Percentiles rank a stretch among this genome's conserved stretches.
Evolutionary conservation across 2,888 invertebrate genomes (phyloP).

Genomic region (Asteroscopus sphinx): DNA sequence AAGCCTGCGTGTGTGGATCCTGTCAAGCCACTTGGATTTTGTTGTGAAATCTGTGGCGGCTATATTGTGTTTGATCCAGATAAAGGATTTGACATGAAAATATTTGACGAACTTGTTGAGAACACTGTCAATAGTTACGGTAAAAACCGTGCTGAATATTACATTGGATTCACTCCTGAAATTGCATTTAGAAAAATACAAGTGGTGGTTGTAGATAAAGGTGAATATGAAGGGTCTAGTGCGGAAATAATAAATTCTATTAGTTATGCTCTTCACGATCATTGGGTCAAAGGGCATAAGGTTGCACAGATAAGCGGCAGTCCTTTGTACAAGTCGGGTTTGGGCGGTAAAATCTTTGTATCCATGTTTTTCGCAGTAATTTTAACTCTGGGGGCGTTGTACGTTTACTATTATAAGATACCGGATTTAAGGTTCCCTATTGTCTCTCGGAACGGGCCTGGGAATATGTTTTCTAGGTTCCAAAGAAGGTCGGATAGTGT

Average conservation of each 20-base stretch:
- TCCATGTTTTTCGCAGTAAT: slow-evolving; percentile 78
- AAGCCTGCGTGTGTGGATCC: slow-evolving; percentile 74
- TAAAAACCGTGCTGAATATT: slow-evolving; percentile 65
- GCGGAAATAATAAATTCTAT: slow-evolving; percentile 72
- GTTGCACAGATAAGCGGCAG: slow-evolving; percentile 72
- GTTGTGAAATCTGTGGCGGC: slow-evolving; percentile 83
- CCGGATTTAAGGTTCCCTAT: slow-evolving; percentile 63
- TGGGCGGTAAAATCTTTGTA: slow-evolving; percentile 74
- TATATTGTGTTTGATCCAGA: slow-evolving; percentile 70
- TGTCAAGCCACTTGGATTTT: slow-evolving; percentile 79
- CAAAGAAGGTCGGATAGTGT: slow-evolving; percentile 81
- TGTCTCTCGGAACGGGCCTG: slow-evolving; percentile 55
- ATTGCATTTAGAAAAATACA: slow-evolving; percentile 67
- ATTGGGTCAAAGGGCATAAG: slow-evolving; percentile 69
- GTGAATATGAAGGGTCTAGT: slow-evolving; percentile 76
- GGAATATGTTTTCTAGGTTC: slow-evolving; percentile 71
- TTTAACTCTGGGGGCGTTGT: slow-evolving; percentile 69
- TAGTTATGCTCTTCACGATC: slow-evolving; percentile 64
- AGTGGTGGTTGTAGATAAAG: slow-evolving; percentile 78
- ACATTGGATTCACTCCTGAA: slow-evolving; percentile 70
- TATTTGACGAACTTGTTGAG: slow-evolving; percentile 71
- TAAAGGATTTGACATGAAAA: slow-evolving; percentile 70
- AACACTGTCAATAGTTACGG: slow-evolving; percentile 66
- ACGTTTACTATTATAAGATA: slow-evolving; percentile 78
- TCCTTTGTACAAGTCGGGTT: slow-evolving; percentile 71